Conservation (phyloP, 2,888 invertebrate species). For the Baccha elongata region DNA sequence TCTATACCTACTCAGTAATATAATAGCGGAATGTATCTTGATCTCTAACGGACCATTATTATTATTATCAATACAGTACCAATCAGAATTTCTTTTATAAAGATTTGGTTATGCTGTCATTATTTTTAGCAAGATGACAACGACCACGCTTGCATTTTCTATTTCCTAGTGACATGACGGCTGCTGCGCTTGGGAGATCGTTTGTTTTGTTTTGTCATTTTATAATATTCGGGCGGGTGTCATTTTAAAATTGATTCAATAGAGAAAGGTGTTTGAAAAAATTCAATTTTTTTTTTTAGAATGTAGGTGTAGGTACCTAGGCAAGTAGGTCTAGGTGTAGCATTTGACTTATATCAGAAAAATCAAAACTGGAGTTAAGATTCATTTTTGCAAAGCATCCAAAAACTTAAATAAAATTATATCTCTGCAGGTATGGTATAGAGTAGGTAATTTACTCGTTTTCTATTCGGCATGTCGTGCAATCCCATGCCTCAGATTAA, state of each 20-base stretch:
- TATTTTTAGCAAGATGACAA: conserved; percentile 43
- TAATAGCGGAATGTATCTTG: conserved; percentile 51
- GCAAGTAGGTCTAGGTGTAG: too few relatives aligned
- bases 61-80: conserved; percentile 62
- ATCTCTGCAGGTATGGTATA: too few relatives aligned
- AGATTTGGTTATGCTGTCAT: conserved; percentile 13
- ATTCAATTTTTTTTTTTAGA: background rate
- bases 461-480: too few relatives aligned
- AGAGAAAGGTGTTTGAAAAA: conserved; percentile 15
- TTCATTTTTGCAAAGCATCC: too few relatives aligned
- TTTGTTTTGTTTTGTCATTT: conserved; percentile 12
- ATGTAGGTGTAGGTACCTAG: too few relatives aligned
- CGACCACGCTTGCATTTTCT: background rate
- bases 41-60: conserved; percentile 64
- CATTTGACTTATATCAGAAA: too few relatives aligned
- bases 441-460: too few relatives aligned
- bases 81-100: conserved; percentile 53
- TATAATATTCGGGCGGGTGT: conserved; percentile 8
- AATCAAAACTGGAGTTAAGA: too few relatives aligned
- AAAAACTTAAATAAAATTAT: too few relatives aligned
- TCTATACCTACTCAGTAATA: conserved; percentile 25
- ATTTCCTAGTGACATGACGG: background rate
- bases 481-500: too few relatives aligned
- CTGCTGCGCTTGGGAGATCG: background rate
- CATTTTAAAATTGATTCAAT: conserved; percentile 7